These are phyloP conservation scores for Psittacula cyanocephala DNA, from an alignment of 2,113 vertebrate species.

Conservation along the genomic window DNA sequence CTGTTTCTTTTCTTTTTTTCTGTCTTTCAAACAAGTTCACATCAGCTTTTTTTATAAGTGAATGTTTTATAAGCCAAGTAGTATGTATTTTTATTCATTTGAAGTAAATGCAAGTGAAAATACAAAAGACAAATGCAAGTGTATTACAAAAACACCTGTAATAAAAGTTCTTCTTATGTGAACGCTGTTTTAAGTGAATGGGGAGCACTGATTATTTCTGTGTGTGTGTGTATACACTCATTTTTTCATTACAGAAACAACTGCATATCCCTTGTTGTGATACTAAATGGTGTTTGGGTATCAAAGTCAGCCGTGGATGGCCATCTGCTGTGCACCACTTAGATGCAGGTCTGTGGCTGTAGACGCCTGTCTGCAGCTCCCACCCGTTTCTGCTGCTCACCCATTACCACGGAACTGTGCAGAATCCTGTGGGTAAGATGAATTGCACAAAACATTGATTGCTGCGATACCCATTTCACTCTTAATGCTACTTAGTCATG, in stretches of 20 bases:
- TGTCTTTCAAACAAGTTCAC: neutral
- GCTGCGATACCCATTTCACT: neutral
- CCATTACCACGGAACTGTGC: rapidly evolving
- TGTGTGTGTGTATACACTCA: neutral
- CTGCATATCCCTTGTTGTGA: neutral
- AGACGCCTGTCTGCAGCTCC: neutral
- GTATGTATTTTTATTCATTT: neutral
- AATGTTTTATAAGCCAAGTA: neutral
- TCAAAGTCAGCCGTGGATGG: neutral
- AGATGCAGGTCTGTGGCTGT: neutral
- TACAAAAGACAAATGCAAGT: neutral
- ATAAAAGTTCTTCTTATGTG: neutral
- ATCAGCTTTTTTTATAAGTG: neutral
- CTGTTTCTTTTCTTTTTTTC: neutral
- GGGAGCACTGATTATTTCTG: neutral
- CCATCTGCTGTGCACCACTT: neutral
- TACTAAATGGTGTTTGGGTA: neutral
- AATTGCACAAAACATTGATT: neutral
- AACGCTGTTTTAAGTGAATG: neutral
- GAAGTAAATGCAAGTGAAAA: neutral
- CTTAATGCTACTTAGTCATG: neutral
- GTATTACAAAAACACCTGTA: neutral
- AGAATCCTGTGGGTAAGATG: neutral
- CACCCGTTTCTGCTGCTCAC: neutral
- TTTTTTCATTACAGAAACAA: neutral